Evolutionary conservation across 2,888 invertebrate species (phyloP), one percentile per base, ranked within the genome.

Genomic region (Doris montereyensis): DNA sequence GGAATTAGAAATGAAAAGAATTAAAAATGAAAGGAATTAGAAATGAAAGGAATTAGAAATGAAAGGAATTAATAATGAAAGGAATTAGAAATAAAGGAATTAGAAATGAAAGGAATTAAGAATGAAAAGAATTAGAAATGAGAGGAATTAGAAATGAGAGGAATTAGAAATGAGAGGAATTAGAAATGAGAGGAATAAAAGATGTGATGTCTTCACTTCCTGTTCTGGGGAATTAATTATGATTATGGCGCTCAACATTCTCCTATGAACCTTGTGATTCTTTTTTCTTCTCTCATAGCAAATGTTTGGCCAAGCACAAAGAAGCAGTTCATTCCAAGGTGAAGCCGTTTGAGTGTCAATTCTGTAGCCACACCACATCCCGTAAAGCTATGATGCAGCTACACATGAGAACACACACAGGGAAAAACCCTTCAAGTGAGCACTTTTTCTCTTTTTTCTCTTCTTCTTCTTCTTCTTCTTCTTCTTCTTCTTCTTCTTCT

Each of bases 361-460:
- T 93, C 84, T 95, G 95, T 89, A 93, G 94, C 17, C 94, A 95
- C 85, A 93, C 94, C 26, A 93, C 94, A 0, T 93, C 94, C 0
- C 93, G 94, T 34, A 94, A 94, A 80, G 93, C 93, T 79, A 94
- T 94, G 82, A 90, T 95, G 30, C 94, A 93, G 83, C 92, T 95
- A 86, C 95, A 95, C 89, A 91, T 94, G 85, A 91, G 95, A 70
- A 93, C 93, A 68, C 95, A 95, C 90, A 95, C 95, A 85, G 95
- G 95, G 95, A 95, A 88, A 95, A 95, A 88, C 95, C 96, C 0
- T 96, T 95, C 90, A 89, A 88, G 90, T 90, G 81, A 85, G 88
- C 35, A 41, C 5, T 5, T 41, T 5, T 5, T 41, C 8, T 17
- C 17, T 41, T 41, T 41, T 41, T 10, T 41, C 8, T 41, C 52